Conservation (phyloP, 2,113 vertebrate genomes). For the Edolisoma coerulescens region DNA sequence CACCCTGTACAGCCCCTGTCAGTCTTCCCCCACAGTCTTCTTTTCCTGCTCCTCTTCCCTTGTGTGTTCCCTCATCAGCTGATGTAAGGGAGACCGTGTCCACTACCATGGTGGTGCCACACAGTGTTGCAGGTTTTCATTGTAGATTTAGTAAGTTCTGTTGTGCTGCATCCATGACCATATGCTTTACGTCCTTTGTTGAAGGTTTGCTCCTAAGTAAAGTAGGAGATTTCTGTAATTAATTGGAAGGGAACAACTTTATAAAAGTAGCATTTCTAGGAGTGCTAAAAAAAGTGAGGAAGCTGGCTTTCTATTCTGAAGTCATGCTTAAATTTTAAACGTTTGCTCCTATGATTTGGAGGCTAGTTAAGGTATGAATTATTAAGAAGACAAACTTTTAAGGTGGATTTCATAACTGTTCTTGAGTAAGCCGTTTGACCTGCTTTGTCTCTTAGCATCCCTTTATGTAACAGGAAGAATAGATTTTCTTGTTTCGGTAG, state of each 20-base stretch:
- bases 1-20: no score
- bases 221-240: not conserved
- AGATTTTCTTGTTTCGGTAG: not conserved
- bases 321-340: not conserved
- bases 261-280: not conserved
- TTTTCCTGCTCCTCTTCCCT: not conserved
- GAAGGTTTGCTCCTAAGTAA: not conserved
- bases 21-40: not conserved
- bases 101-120: not conserved
- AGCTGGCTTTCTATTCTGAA: not conserved
- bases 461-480: not conserved
- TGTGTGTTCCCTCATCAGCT: not conserved
- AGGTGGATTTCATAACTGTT: not conserved
- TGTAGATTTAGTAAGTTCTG: not conserved
- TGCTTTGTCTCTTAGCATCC: not conserved
- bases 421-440: not conserved
- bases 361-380: not conserved
- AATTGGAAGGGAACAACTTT: not conserved
- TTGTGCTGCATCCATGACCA: not conserved
- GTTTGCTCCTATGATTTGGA: not conserved
- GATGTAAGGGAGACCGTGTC: not conserved
- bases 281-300: not conserved
- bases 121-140: fast-evolving
- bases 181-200: fast-evolving
- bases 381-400: not conserved